Evolutionary conservation across 2,888 invertebrate species (phyloP).

Genomic region (Chymomyza fuscimana): DNA sequence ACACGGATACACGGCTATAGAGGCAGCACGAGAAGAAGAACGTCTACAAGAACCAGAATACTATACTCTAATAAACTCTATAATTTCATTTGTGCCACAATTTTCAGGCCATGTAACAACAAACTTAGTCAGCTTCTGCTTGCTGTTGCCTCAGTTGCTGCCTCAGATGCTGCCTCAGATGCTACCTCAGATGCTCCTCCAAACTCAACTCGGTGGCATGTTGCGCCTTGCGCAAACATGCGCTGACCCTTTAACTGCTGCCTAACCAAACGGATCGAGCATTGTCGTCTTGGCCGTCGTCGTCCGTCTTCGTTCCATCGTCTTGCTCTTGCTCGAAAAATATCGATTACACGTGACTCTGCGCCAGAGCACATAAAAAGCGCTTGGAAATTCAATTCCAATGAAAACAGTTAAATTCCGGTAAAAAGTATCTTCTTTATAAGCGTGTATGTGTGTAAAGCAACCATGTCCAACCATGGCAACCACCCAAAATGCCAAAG

Average conservation of each 20-base stretch:
- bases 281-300: conserved; percentile 39
- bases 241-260: conserved; percentile 48
- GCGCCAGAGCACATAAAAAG: conserved; percentile 16
- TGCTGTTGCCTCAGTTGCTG: background rate
- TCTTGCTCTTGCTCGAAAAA: conserved; percentile 63
- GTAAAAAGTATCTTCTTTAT: conserved; percentile 45
- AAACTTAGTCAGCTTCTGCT: background rate
- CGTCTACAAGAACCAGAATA: conserved; percentile 7
- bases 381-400: conserved; percentile 67
- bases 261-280: conserved; percentile 3
- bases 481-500: conserved; percentile 62
- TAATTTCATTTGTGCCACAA: conserved; percentile 57
- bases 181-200: conserved; percentile 9
- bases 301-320: conserved; percentile 18
- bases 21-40: conserved; percentile 3
- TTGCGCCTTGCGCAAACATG: conserved; percentile 51
- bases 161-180: background rate
- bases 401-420: conserved; percentile 73
- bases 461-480: conserved; percentile 1
- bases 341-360: conserved; percentile 73
- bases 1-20: conserved; percentile 5
- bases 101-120: conserved; percentile 16
- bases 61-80: conserved; percentile 50
- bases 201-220: conserved; percentile 61
- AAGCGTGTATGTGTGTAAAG: background rate